Evolutionary conservation across 2,797 vertebrate species (phyloP).

Genomic region (Martes flavigula): DNA sequence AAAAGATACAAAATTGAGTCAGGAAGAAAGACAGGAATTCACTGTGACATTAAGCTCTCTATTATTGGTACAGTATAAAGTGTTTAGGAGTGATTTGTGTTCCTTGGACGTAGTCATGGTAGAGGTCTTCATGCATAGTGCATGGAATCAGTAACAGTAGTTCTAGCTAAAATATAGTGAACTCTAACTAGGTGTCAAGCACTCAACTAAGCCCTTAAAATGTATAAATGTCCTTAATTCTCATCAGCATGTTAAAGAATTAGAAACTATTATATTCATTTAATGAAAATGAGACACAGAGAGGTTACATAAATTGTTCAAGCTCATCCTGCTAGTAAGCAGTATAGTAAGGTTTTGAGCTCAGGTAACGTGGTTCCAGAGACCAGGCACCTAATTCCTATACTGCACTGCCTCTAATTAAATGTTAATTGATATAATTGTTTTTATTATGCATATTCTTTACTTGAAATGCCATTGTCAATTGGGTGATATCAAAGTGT

Average conservation of each 20-base stretch:
- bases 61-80: neutral
- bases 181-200: neutral
- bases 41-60: neutral
- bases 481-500: neutral
- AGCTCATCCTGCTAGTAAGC: neutral
- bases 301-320: neutral
- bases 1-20: neutral
- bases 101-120: neutral
- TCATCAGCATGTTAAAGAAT: neutral
- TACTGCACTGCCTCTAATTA: neutral
- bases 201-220: neutral
- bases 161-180: neutral
- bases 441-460: conserved; percentile 18
- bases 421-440: neutral
- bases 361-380: neutral
- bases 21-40: conserved; percentile 7
- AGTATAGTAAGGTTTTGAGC: neutral
- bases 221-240: neutral
- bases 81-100: neutral
- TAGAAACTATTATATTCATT: neutral
- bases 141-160: neutral
- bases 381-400: neutral
- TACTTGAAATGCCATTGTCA: neutral
- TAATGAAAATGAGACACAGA: neutral
- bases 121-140: neutral